Evolutionary conservation across 1,140 invertebrate genomes (phyloP).

Genomic region (Samia ricini): DNA sequence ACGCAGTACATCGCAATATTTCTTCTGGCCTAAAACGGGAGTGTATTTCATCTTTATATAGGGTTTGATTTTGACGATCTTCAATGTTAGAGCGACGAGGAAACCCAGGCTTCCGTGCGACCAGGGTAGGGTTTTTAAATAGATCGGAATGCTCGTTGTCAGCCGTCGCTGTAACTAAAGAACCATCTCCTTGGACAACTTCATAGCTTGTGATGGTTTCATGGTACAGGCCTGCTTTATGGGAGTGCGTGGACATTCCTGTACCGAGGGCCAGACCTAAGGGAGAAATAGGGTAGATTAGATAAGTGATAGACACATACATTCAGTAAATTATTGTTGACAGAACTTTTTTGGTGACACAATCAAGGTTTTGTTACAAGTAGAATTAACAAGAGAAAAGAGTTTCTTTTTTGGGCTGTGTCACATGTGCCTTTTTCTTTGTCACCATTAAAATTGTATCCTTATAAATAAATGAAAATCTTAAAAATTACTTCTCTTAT

Average conservation of each 20-base stretch:
- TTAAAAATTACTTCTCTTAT: too few species aligned
- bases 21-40: conserved; percentile 80
- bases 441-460: too few species aligned
- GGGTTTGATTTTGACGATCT: conserved; percentile 84
- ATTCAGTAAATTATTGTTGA: background rate
- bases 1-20: conserved; percentile 81
- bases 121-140: conserved; percentile 88
- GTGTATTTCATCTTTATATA: conserved; percentile 85
- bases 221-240: conserved; percentile 89
- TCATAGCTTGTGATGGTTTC: conserved; percentile 88
- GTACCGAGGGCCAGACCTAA: conserved; percentile 88
- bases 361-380: background rate
- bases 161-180: conserved; percentile 83
- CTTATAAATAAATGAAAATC: background rate
- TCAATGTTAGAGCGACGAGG: conserved; percentile 86
- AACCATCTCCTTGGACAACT: conserved; percentile 85
- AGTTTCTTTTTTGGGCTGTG: too few species aligned
- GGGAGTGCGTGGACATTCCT: conserved; percentile 89
- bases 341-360: too few species aligned
- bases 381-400: background rate
- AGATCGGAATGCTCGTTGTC: conserved; percentile 85
- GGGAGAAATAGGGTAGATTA: conserved; percentile 36
- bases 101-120: conserved; percentile 91
- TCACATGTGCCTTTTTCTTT: too few species aligned
- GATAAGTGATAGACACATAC: background rate